These are phyloP conservation scores for Mormoops blainvillei DNA, from an alignment of 2,113 vertebrate genomes.

Conservation along the genomic window DNA sequence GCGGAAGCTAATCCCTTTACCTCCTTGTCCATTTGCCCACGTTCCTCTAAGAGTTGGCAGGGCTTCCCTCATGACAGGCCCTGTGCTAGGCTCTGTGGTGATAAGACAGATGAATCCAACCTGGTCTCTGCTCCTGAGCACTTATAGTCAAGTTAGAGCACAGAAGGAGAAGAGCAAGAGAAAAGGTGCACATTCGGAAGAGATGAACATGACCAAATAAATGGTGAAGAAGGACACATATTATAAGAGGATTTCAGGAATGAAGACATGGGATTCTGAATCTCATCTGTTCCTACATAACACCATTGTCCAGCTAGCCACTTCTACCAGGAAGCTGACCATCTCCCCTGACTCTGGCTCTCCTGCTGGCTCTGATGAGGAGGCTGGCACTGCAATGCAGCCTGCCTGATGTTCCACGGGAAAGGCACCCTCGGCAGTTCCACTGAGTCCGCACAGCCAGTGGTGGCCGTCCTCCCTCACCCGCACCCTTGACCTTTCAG, in stretches of 20 bases:
- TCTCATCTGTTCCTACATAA: background rate
- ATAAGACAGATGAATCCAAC: background rate
- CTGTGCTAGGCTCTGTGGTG: background rate
- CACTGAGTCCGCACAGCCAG: rapidly evolving
- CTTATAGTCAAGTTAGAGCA: background rate
- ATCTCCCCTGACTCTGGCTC: background rate
- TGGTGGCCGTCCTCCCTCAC: no score
- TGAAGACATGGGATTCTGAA: background rate
- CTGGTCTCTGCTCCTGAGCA: background rate
- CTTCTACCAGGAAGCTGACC: background rate
- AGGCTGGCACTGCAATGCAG: background rate
- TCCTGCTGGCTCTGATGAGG: background rate
- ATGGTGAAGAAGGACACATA: background rate
- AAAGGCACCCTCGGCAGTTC: background rate
- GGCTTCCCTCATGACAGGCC: background rate
- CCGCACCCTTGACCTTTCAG: background rate
- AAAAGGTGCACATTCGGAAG: background rate
- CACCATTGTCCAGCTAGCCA: background rate
- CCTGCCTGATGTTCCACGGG: background rate
- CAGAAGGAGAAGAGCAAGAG: background rate
- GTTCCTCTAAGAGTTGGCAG: background rate
- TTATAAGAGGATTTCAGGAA: background rate
- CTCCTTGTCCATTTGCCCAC: background rate
- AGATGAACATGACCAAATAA: background rate
- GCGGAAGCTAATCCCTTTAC: background rate